Evolutionary conservation across 2,797 vertebrate species (phyloP).

Genomic region (Tarsius wallacei): DNA sequence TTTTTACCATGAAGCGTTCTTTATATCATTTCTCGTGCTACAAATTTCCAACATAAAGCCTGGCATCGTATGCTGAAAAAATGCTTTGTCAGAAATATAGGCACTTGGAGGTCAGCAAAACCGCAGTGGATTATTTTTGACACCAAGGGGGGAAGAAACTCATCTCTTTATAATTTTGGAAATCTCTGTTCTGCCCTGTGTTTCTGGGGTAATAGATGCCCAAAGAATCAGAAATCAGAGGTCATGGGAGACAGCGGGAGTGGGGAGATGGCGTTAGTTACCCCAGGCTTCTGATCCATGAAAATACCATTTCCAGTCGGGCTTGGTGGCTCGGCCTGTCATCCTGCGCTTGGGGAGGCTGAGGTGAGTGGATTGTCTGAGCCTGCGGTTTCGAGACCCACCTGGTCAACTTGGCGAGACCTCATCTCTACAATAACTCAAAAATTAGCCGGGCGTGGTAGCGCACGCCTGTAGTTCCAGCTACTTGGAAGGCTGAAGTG

Average conservation of each 20-base stretch:
- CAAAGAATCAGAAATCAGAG: background rate
- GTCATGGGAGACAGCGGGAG: background rate
- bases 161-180: constrained; percentile 18
- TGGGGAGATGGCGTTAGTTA: background rate
- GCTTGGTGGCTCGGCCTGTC: no score
- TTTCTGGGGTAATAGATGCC: background rate
- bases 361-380: no score
- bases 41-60: background rate
- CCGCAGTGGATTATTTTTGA: background rate
- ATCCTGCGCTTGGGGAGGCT: no score
- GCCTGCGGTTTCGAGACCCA: no score
- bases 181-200: background rate
- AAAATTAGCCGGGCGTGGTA: no score
- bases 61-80: background rate
- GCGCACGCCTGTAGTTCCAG: no score
- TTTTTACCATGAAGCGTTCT: background rate
- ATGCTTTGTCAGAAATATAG: background rate
- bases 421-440: no score
- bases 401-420: no score
- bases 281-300: background rate
- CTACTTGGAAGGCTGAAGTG: no score
- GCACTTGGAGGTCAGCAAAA: background rate
- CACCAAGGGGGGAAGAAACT: background rate
- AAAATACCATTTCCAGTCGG: no score
- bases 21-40: background rate